Base-by-base conservation (phyloP, 1,140 invertebrate species). In the Zaprionus capensis region DNA sequence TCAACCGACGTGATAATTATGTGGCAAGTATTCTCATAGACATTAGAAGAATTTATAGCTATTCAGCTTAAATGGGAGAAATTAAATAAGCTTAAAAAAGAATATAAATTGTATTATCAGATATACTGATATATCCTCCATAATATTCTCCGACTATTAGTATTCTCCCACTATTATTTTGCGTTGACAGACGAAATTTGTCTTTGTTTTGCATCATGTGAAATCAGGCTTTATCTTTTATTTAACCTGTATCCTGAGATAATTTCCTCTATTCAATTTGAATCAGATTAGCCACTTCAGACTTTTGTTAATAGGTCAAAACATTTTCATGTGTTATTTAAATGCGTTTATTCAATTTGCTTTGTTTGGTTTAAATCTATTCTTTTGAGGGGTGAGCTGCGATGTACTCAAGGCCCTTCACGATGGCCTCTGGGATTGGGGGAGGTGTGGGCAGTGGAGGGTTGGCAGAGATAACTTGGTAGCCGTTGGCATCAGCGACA, bases 401-500 rank as follows among this genome's bases (percentile, higher is more conserved):
- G 92, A 92, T 81, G 86, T 78, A 80, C 82, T 94, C 94, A 15
- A 96, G 82, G 11, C 94, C 92, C 66, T 93, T 93, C 66, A 93
- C 93, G 73, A 96, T 96, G 63, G 94, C 94, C 68, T 93, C 93
- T 49, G 95, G 95, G 36, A 95, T 94, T 71, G 95, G 95, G 46
- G 95, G 95, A 44, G 95, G 93, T 7, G 94, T 95, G 4, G 95
- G 96, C n/a, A 96, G 92, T 93, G 95, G 94, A 5, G 94, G 95
- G 49, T 87, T 82, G 75, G 87, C 82, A n/a, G 94, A 92, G 9
- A 80, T 0, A 14, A 87, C 78, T 51, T 95, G 95, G 95, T 96
- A 97, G 51, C 97, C 97, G 72, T 95, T 96, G 81, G 96, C 96
- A 72, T 94, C 93, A 34, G 93, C 93, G 0, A 92, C 84, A 73